Evolutionary conservation across 2,113 vertebrate genomes (phyloP), one percentile per base, ranked within the genome.

Genomic region (Thymallus thymallus): DNA sequence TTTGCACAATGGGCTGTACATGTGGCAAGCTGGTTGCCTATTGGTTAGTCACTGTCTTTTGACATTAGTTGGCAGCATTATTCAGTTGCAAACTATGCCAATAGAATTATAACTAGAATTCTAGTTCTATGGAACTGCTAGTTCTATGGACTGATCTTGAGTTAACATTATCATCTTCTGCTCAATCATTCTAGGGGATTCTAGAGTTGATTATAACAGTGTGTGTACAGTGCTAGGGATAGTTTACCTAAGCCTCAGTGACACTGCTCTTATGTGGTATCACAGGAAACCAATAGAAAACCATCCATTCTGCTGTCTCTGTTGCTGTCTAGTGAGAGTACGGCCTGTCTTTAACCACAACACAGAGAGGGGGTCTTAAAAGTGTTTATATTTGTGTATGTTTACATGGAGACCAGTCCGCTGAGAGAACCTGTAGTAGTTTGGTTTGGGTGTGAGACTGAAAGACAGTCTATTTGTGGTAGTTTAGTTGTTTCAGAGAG

Each of bases 271-370:
- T 41, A 10, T 41, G 81, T 67, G 80, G 82, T 85, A 86, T 82
- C 58, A 77, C 78, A 79, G 76, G 76, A 86, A 85, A 80, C 73
- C 60, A n/a, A 69, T 72, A 68, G 79, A 74, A 88, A 88, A 71
- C 58, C 22, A 24, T 82, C 71, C 20, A 20, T 75, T n/a, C 74
- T 46, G 75, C 71, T 71, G 32, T 18, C 58, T 48, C 18, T 35
- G 32, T 32, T 35, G 35, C n/a, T n/a, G 1, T 41, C 35, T 41
- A 41, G 9, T 41, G 9, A 41, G 35, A 2, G 20, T 32, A 2
- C 23, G 55, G 71, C 30, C 29, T 1, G 14, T 75, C 55, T 1
- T 7, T 74, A 73, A 82, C 78, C 78, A 74, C 77, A 85, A 76
- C 65, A 71, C 22, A 62, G 16, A 26, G 26, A 9, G 62, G 46